A percentile compares a stretch with the other conserved stretches of the same genome.
Evolutionary conservation across 2,797 vertebrate genomes (phyloP).

Genomic region (Schizopygopsis malacanthus): DNA sequence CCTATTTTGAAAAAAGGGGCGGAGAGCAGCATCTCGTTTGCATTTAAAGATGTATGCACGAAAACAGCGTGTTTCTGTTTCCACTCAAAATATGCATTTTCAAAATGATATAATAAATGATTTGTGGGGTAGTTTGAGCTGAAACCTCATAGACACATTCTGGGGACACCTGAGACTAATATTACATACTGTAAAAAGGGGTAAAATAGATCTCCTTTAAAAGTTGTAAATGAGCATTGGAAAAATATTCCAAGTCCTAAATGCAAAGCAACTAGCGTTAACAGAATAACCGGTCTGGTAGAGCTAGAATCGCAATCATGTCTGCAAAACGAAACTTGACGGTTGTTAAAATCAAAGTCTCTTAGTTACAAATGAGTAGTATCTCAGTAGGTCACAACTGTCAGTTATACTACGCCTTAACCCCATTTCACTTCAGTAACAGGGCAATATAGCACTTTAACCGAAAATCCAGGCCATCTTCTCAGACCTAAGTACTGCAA

Average conservation of each 20-base stretch:
- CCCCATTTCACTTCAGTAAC: conserved; percentile 34
- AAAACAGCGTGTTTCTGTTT: not conserved
- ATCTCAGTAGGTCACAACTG: conserved; percentile 37
- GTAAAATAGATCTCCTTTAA: not conserved
- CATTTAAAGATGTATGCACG: not conserved
- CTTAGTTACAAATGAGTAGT: not conserved
- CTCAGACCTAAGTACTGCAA: not conserved
- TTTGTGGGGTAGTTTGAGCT: not conserved
- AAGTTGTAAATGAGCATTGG: not conserved
- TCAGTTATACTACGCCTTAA: conserved; percentile 44
- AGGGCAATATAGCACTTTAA: conserved; percentile 27
- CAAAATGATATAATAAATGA: not conserved
- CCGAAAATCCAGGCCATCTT: not conserved
- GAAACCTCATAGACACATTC: not conserved
- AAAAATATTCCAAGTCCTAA: not conserved
- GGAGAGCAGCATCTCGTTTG: not conserved
- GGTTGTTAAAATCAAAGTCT: conserved; percentile 27
- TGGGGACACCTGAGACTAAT: not conserved
- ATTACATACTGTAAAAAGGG: not conserved
- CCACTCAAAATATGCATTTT: not conserved
- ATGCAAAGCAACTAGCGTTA: not conserved
- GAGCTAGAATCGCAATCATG: not conserved
- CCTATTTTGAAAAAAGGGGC: not conserved
- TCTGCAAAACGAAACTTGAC: conserved; percentile 15
- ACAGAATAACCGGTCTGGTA: not conserved